Percentiles rank a stretch among this genome's conserved stretches.
phyloP scores from a whole-genome alignment of 2,888 invertebrate genomes.

The Andrena fulva region DNA sequence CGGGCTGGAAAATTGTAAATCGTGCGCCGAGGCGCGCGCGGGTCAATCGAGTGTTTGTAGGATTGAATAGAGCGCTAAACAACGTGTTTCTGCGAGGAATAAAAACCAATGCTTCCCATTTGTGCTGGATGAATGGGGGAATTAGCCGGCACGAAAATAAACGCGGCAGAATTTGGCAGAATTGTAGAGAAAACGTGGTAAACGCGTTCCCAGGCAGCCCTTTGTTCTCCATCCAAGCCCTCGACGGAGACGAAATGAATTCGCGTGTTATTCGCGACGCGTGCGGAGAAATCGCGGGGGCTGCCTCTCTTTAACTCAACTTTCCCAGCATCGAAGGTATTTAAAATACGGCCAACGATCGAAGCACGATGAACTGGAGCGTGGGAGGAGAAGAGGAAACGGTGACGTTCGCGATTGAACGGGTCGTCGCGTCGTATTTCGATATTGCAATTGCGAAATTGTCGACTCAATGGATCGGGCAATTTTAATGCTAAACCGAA shows the following conservation, averaged over 20 bases:
- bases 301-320: conserved; percentile 1
- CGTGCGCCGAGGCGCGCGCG: no score
- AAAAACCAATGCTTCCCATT: conserved; percentile 20
- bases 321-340: background rate
- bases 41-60: conserved; percentile 22
- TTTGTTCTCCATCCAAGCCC: conserved; percentile 31
- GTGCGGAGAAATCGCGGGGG: conserved; percentile 3
- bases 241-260: conserved; percentile 16
- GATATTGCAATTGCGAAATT: conserved; percentile 43
- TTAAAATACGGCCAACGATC: conserved; percentile 32
- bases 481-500: conserved; percentile 41
- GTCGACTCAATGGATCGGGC: conserved; percentile 39
- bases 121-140: conserved; percentile 27
- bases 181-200: background rate
- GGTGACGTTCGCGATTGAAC: conserved; percentile 35
- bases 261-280: conserved; percentile 38
- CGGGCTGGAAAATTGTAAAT: no score
- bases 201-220: conserved; percentile 9
- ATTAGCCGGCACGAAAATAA: conserved; percentile 38
- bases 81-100: conserved; percentile 11
- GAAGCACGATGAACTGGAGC: background rate
- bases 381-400: background rate
- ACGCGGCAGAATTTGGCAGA: conserved; percentile 9
- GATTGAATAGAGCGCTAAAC: conserved; percentile 36
- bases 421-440: conserved; percentile 21